These are phyloP conservation scores for Ischnus inquisitorius DNA, from an alignment of 2,888 invertebrate species.

Conservation along the genomic window DNA sequence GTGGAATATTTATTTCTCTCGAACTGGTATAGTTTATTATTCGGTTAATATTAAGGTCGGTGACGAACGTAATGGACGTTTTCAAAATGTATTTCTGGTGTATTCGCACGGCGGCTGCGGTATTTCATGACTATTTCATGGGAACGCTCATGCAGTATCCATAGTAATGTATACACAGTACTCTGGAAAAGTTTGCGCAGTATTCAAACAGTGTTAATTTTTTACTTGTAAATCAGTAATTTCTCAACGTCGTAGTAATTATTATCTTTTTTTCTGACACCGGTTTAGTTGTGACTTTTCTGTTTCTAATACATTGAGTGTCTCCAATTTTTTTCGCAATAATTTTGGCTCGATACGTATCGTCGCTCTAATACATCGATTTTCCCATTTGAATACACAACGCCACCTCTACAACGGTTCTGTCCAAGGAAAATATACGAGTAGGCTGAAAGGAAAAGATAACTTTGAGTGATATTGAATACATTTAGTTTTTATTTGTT, in stretches of 20 bases:
- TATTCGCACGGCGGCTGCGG: not conserved
- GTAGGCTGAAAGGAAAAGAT: slow-evolving; percentile 26
- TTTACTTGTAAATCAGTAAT: not conserved
- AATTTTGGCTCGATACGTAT: too few species aligned
- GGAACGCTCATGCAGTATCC: not conserved
- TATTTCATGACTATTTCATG: too few species aligned
- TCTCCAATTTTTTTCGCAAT: too few species aligned
- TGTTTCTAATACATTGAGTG: too few species aligned
- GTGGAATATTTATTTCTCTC: not conserved
- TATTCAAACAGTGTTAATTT: not conserved
- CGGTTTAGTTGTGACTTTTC: too few species aligned
- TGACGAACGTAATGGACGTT: not conserved
- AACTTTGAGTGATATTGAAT: slow-evolving; percentile 49
- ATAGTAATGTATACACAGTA: not conserved
- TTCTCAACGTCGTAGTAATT: too few species aligned
- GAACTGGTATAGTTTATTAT: not conserved
- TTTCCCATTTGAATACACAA: not conserved
- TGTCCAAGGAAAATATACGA: not conserved
- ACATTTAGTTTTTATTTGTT: slow-evolving; percentile 46
- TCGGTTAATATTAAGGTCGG: not conserved
- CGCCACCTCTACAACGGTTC: not conserved
- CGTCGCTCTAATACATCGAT: not conserved
- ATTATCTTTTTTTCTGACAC: too few species aligned
- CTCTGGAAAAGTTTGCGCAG: not conserved
- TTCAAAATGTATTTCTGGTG: not conserved